Base-by-base conservation (phyloP, 2,888 invertebrate species). In the Sesamia inferens region DNA sequence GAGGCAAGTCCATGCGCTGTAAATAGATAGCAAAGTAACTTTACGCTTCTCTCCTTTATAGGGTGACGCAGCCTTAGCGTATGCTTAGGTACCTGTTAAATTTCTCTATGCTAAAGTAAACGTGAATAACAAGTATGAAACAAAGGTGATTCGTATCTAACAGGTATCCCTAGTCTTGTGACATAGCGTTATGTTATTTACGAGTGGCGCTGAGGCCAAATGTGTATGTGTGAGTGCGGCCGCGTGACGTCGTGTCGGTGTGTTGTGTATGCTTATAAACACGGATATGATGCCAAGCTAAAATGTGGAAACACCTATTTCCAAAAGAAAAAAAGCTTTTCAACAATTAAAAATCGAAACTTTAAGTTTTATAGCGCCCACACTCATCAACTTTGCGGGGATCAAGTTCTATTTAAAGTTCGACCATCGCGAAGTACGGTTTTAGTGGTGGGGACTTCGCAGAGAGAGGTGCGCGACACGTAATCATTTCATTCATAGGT, bases 371-470 rank as follows among this genome's bases (percentile, higher is more conserved):
- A 70, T 76, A 64, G 57, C 68, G 63, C 42, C 19, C 74, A 81
- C 71, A 76, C 64, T 82, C 70, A 63, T 55, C 71, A 88, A 87
- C 93, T 89, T 89, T 83, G 94, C 92, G 94, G 93, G 93, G 90
- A 86, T 82, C 83, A 79, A 85, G 76, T 88, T 93, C 93, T 95
- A 95, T 94, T 94, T 95, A 89, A 78, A 90, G 85, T 85, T 84
- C 86, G 94, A 93, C 95, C 95, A 94, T 93, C 93, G 95, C 96
- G 93, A 87, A 87, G 95, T 88, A 89, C 91, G 80, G 83, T 90
- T 94, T 92, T 91, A 92, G 90, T 89, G 78, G 78, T 84, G 85
- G 87, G 81, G 85, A 87, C 82, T 85, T 79, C 84, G 76, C 76
- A 81, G 78, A 81, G 69, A 74, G 74, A 75, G 63, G 64, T 77